Evolutionary conservation across 2,797 vertebrate species (phyloP).

Genomic region (Hozukius guyotensis): DNA sequence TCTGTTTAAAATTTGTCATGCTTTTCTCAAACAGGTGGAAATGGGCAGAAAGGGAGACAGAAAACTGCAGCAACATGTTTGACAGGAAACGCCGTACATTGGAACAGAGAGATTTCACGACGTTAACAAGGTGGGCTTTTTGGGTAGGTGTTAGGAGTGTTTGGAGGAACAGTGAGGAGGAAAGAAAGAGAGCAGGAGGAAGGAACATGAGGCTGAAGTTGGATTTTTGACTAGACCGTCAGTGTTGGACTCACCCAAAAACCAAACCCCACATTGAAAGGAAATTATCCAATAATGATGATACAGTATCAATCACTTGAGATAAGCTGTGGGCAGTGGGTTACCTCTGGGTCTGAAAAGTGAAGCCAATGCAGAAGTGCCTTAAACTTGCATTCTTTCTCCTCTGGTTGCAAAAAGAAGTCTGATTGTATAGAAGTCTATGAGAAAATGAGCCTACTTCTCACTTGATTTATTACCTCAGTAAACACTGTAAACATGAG

Average conservation of each 20-base stretch:
- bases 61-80: constrained; percentile 46
- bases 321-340: neutral
- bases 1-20: constrained; percentile 60
- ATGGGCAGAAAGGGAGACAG: constrained; percentile 44
- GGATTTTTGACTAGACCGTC: neutral
- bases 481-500: too few species aligned
- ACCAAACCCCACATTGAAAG: neutral
- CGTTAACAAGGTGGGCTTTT: constrained; percentile 30
- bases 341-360: too few species aligned
- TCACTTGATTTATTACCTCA: too few species aligned
- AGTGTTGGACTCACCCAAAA: neutral
- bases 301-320: neutral
- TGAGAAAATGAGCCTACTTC: too few species aligned
- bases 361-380: too few species aligned
- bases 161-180: neutral
- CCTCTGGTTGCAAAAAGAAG: too few species aligned
- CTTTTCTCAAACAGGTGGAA: constrained; percentile 50
- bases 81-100: constrained; percentile 41
- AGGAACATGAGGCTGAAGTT: neutral
- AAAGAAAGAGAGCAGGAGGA: neutral
- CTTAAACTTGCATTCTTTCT: too few species aligned
- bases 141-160: neutral
- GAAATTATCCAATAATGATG: neutral
- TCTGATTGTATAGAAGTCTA: too few species aligned
- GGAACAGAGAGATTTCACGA: constrained; percentile 36